Base-by-base conservation (phyloP, 2,888 invertebrate species). In the Drosophila meridionalis region DNA sequence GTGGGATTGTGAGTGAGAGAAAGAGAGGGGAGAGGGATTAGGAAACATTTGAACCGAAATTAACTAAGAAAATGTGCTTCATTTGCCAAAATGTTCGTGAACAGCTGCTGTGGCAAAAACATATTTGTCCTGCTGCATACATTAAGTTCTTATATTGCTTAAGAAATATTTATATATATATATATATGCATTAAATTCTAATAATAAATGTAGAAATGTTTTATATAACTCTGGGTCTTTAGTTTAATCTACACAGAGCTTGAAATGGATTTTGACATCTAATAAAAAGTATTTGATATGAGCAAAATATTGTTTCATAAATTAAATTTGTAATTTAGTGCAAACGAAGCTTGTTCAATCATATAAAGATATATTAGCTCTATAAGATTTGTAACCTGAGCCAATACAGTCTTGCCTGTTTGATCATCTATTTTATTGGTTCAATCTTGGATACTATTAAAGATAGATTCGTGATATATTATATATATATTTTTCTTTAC, bases 11-110 rank as follows among this genome's bases (percentile, higher is more conserved):
- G 34, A n/a, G 26, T 42, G 6, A 20, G n/a, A 5, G 43, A 48
- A 14, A 50, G 11, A 6, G 36, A 43, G 26, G 28, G 11, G 11
- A 5, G 8, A 12, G 30, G 8, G 45, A 42, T 26, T 11, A 7
- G 32, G 61, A 30, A 47, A 45, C 42, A 28, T 34, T 48, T 59
- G 40, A 61, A 58, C 58, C 61, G 58, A 40, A 69, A 79, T 81
- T 82, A 78, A 65, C 66, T 78, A 66, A 73, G 80, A 76, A 76
- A 67, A 48, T 80, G 69, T 64, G 76, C 45, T 73, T 78, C 74
- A 76, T 80, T 80, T 73, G 67, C 56, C 58, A 43, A 73, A 82
- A 72, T 76, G 72, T 74, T 70, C 68, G 68, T 70, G 76, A 75
- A 61, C 69, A 71, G 72, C 75, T 70, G 79, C 58, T 67, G 56